Base-by-base conservation (phyloP, 1,140 invertebrate genomes). In the Solenopsis fugax region DNA sequence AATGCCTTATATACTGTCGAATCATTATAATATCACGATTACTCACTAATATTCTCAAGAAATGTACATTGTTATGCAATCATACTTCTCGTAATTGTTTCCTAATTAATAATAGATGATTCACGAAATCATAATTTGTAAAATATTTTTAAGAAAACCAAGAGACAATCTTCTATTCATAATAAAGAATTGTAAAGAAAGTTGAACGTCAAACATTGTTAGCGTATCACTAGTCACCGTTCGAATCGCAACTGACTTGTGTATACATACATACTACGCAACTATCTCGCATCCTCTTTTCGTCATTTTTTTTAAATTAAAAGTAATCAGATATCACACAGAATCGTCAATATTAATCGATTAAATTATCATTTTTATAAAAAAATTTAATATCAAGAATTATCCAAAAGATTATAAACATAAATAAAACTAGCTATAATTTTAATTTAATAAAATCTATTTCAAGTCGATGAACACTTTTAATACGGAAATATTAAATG, bases 1-100 rank as follows among this genome's bases (percentile, higher is more conserved):
- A n/a, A 29, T 75, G 29, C 48, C 65, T 18, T 52, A 10, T 48
- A 10, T 48, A 13, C 9, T 65, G 3, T 21, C 29, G 9, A 34
- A 54, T 73, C 13, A 41, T 41, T 16, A n/a, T 62, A 76, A 56
- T 13, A 3, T 60, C 29, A 10, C 7, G 13, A 65, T 64, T 80
- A 80, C 45, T 80, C 60, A 78, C 24, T 78, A 65, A 78, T 13
- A 21, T 80, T 80, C 29, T 48, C 12, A 45, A 64, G 60, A 78
- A 56, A 29, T 16, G 21, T 16, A 21, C 13, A 45, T 16, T 16
- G 21, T 24, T n/a, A 21, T 56, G 48, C 48, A 37, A 56, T 45
- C 21, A 5, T 21, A 69, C 54, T 67, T 52, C 29, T 0, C 34
- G 7, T 4, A 62, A 41, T 41, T 41, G 4, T 62, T 65, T 65